Conservation (phyloP, 2,888 invertebrate genomes). For the Eudasyphora cyanicolor region DNA sequence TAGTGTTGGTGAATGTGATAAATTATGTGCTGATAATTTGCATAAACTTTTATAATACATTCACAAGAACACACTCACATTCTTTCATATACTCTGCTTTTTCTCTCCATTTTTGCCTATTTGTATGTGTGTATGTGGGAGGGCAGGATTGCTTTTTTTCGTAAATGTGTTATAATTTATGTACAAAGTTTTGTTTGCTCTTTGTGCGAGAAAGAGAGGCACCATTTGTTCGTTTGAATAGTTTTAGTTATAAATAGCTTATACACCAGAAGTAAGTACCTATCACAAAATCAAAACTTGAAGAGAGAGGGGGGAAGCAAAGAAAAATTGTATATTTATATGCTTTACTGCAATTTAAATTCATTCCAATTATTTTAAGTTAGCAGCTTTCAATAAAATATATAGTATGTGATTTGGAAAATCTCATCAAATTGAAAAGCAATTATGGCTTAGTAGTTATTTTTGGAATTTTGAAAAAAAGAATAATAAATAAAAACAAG, state of each 20-base stretch:
- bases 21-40: slow-evolving; percentile 65
- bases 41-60: slow-evolving; percentile 53
- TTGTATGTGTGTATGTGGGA: neutral
- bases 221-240: slow-evolving; percentile 55
- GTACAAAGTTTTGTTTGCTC: slow-evolving; percentile 56
- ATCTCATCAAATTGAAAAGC: too few relatives aligned
- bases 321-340: too few relatives aligned
- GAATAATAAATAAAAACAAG: too few relatives aligned
- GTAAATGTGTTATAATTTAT: slow-evolving; percentile 60
- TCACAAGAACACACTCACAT: slow-evolving; percentile 5
- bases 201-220: slow-evolving; percentile 29
- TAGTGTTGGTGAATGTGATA: slow-evolving; percentile 64
- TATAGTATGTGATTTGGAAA: too few relatives aligned
- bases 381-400: too few relatives aligned
- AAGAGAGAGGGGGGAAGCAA: too few relatives aligned
- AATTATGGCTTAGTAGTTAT: too few relatives aligned
- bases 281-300: too few relatives aligned
- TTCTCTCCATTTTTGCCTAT: neutral
- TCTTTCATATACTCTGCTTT: neutral
- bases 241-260: slow-evolving; percentile 60
- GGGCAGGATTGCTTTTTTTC: neutral
- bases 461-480: too few relatives aligned
- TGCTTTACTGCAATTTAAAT: too few relatives aligned
- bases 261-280: slow-evolving; percentile 1
- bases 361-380: too few relatives aligned